phyloP scores from a whole-genome alignment of 2,113 vertebrate genomes.

The Fulmarus glacialis region DNA sequence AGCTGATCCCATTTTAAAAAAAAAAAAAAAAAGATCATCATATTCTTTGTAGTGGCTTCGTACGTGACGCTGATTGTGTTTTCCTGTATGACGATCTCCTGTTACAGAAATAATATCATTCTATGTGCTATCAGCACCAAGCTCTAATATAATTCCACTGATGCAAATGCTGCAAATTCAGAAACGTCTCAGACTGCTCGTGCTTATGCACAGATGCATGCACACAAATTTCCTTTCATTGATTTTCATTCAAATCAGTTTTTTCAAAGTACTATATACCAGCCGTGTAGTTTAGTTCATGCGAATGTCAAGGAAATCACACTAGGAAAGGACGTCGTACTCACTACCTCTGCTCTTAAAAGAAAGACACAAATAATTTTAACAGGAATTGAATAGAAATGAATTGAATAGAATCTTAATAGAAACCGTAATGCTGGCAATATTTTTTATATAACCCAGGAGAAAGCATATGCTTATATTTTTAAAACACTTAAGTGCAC shows the following conservation, averaged over 20 bases:
- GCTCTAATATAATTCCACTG: conserved; percentile 29
- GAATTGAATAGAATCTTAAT: not conserved
- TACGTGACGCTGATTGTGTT: not conserved
- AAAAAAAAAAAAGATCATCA: not conserved
- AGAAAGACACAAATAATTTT: not conserved
- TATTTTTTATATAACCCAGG: not conserved
- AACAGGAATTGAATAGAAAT: not conserved
- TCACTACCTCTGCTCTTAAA: not conserved
- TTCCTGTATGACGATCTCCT: conserved; percentile 6
- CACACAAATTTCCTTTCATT: not conserved
- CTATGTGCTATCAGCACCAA: not conserved
- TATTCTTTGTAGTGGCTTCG: not conserved
- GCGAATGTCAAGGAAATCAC: not conserved
- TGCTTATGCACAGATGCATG: not conserved
- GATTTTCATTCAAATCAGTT: not conserved
- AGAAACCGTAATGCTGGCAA: not conserved
- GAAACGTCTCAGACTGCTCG: not conserved
- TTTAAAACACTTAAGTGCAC: not conserved
- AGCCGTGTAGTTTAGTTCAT: not conserved
- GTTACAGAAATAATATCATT: conserved; percentile 28
- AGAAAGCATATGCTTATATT: not conserved
- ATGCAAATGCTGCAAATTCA: conserved; percentile 27
- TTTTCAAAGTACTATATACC: not conserved
- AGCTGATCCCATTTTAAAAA: not conserved
- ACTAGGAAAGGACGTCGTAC: not conserved